Conservation (phyloP, 2,888 invertebrate species). For the Spilosoma lubricipeda region DNA sequence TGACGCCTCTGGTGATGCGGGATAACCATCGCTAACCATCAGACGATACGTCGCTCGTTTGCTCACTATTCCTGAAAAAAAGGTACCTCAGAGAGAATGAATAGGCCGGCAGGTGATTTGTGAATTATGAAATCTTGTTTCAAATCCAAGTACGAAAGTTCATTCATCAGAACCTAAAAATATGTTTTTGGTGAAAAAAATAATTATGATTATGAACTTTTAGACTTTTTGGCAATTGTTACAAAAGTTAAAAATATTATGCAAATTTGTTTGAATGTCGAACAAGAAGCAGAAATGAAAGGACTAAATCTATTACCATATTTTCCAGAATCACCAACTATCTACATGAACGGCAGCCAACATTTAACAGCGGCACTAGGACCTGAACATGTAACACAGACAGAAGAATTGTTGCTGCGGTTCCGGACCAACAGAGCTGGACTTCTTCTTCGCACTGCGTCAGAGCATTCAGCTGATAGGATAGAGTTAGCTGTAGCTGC, state of each 20-base stretch:
- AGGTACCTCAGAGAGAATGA: not conserved
- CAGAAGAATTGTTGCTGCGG: conserved; percentile 94
- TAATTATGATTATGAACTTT: not conserved
- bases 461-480: conserved; percentile 92
- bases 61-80: too few relatives aligned
- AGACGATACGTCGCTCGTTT: too few relatives aligned
- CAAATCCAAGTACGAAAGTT: not conserved
- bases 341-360: conserved; percentile 95
- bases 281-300: not conserved
- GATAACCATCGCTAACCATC: too few relatives aligned
- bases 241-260: too few relatives aligned
- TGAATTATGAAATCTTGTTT: not conserved
- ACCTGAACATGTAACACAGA: conserved; percentile 93
- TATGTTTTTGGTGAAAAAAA: not conserved
- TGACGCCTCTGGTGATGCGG: too few relatives aligned
- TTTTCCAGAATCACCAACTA: conserved; percentile 92
- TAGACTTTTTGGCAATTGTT: not conserved
- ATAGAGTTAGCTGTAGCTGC: conserved; percentile 94
- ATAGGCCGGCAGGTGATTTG: not conserved
- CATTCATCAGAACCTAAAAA: too few relatives aligned
- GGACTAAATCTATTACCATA: not conserved
- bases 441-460: conserved; percentile 92
- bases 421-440: conserved; percentile 94
- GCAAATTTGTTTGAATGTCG: not conserved
- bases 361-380: conserved; percentile 92